A percentile compares a stretch with the other conserved stretches of the same genome.
These are phyloP conservation scores for Seladonia tumulorum DNA, from an alignment of 2,888 invertebrate genomes.

Conservation along the genomic window DNA sequence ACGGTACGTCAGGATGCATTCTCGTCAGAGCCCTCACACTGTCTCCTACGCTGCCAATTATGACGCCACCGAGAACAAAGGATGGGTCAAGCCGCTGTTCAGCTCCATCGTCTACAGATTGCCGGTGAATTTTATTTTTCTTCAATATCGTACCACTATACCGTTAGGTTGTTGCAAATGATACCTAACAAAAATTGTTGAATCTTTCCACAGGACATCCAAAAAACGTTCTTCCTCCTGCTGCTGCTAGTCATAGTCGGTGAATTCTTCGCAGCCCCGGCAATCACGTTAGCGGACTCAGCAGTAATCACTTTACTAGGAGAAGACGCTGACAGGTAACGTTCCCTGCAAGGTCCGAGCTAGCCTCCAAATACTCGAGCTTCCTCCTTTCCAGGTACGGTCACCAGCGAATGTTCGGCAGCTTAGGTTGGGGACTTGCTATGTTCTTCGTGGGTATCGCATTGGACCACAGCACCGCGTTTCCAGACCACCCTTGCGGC, in stretches of 20 bases:
- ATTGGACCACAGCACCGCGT: conserved; percentile 97
- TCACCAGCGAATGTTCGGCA: conserved; percentile 99
- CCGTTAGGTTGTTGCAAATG: background rate
- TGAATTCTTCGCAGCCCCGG: conserved; percentile 98
- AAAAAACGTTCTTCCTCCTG: conserved; percentile 97
- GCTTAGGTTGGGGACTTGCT: conserved; percentile 98
- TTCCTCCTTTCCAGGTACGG: conserved; percentile 88
- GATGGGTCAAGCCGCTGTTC: conserved; percentile 95
- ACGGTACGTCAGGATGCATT: conserved; percentile 70
- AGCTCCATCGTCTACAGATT: conserved; percentile 96
- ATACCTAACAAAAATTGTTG: background rate
- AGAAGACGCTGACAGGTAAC: conserved; percentile 91
- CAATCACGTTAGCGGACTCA: conserved; percentile 96
- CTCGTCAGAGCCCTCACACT: conserved; percentile 90
- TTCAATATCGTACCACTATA: background rate
- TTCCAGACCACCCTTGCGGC: conserved; percentile 96
- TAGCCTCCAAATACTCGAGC: background rate
- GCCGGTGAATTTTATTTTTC: conserved; percentile 77
- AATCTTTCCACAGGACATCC: conserved; percentile 89
- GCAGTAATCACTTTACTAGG: conserved; percentile 95
- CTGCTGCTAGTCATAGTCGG: conserved; percentile 97
- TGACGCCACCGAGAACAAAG: conserved; percentile 88
- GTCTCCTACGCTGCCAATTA: conserved; percentile 92
- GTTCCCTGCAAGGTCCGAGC: background rate
- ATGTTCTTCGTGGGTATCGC: conserved; percentile 99